These are phyloP conservation scores for Steinernema hermaphroditum DNA, from an alignment of 2,888 invertebrate species.

Conservation along the genomic window DNA sequence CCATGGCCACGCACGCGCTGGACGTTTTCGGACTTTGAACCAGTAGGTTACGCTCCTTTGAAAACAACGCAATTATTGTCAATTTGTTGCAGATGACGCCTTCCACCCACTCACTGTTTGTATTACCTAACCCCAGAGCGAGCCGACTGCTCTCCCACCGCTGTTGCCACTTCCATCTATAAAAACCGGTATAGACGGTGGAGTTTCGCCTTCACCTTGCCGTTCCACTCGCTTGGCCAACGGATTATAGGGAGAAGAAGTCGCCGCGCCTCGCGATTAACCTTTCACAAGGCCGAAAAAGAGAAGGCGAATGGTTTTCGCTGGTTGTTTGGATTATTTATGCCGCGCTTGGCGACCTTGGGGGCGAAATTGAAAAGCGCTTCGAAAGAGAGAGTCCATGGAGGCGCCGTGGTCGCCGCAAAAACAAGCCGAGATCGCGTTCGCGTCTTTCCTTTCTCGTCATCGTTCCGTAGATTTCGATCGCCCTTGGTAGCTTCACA, in stretches of 20 bases:
- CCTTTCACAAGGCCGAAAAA: constrained; percentile 13
- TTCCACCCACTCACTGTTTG: background rate
- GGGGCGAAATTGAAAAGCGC: constrained; percentile 20
- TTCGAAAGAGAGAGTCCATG: constrained; percentile 27
- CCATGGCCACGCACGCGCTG: too few relatives aligned
- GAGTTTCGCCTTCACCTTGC: background rate
- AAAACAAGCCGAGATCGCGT: constrained; percentile 24
- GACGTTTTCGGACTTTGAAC: background rate
- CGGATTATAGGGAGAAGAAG: constrained; percentile 13
- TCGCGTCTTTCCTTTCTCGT: too few relatives aligned
- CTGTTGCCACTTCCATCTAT: background rate
- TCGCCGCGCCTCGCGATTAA: constrained; percentile 14
- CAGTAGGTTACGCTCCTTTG: background rate
- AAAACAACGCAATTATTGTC: constrained; percentile 19
- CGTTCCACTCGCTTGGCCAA: constrained; percentile 25
- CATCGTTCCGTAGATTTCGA: too few relatives aligned
- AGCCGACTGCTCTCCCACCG: background rate
- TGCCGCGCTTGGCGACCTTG: constrained; percentile 24
- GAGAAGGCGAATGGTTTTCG: background rate
- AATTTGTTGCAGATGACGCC: background rate
- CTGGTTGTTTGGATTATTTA: constrained; percentile 27
- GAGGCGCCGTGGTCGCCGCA: constrained; percentile 1
- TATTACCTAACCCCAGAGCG: background rate
- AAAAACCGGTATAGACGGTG: constrained; percentile 9
- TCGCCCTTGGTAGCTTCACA: too few relatives aligned